phyloP scores from a whole-genome alignment of 2,113 vertebrate genomes.

The Notarius lentiginosus region DNA sequence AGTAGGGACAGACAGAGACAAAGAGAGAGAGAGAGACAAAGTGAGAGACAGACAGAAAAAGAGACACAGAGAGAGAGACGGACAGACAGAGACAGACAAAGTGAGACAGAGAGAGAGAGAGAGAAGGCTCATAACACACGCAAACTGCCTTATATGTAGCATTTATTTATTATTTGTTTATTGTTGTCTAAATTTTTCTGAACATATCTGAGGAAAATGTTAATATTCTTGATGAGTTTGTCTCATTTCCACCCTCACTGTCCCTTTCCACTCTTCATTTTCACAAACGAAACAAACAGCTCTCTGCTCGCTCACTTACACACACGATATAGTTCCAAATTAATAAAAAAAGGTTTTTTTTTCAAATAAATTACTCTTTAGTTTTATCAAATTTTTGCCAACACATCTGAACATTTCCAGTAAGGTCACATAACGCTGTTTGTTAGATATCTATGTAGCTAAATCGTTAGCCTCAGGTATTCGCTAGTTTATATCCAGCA shows the following conservation, averaged over 20 bases:
- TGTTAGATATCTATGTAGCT: background rate
- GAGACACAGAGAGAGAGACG: constrained; percentile 20
- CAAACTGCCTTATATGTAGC: background rate
- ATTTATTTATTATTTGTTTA: background rate
- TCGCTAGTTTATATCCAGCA: background rate
- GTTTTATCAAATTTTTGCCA: background rate
- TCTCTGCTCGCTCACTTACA: background rate
- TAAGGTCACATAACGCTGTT: too few relatives aligned
- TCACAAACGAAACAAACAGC: background rate
- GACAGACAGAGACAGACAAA: too few relatives aligned
- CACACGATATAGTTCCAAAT: background rate
- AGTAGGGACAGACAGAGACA: background rate
- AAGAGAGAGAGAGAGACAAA: constrained; percentile 9
- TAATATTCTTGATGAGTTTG: background rate
- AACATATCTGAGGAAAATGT: background rate
- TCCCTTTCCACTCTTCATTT: background rate
- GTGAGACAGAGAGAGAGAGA: constrained; percentile 33
- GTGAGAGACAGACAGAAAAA: constrained; percentile 39
- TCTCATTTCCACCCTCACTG: background rate
- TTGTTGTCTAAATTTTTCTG: background rate
- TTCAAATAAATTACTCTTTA: background rate
- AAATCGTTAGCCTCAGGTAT: background rate
- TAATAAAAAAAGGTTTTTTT: too few relatives aligned
- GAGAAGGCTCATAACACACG: background rate
- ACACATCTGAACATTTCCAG: background rate